Evolutionary conservation across 2,113 vertebrate genomes (phyloP).

Genomic region (Nothocercus nigrocapillus): DNA sequence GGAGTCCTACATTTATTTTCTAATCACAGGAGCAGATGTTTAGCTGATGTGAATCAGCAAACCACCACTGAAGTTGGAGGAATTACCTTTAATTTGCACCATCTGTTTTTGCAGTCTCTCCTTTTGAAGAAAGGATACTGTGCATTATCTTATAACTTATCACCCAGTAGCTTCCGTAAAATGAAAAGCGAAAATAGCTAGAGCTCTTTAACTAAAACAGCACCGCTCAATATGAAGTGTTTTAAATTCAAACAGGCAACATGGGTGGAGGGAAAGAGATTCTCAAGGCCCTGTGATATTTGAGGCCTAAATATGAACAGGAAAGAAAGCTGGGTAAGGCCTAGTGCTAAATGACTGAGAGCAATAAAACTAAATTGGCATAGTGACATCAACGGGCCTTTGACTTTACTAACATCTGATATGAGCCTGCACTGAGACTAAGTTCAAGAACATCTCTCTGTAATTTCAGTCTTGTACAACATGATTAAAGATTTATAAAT

Average conservation of each 20-base stretch:
- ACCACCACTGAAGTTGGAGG: background rate
- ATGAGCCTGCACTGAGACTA: background rate
- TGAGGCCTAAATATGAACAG: background rate
- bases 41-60: slow-evolving; percentile 26
- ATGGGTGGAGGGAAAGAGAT: background rate
- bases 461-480: background rate
- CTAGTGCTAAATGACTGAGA: background rate
- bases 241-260: background rate
- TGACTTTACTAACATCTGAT: background rate
- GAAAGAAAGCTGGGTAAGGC: background rate
- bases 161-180: background rate
- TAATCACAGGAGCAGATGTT: slow-evolving; percentile 14
- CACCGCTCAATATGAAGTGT: background rate
- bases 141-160: background rate
- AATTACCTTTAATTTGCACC: background rate
- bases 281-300: background rate
- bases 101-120: background rate
- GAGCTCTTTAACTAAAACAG: background rate
- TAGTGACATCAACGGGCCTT: background rate
- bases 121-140: background rate
- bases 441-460: slow-evolving; percentile 15
- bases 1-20: slow-evolving; percentile 1
- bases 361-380: background rate
- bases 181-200: background rate
- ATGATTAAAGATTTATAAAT: background rate